Conservation (phyloP, 2,797 vertebrate genomes). For the Heterohyrax brucei region DNA sequence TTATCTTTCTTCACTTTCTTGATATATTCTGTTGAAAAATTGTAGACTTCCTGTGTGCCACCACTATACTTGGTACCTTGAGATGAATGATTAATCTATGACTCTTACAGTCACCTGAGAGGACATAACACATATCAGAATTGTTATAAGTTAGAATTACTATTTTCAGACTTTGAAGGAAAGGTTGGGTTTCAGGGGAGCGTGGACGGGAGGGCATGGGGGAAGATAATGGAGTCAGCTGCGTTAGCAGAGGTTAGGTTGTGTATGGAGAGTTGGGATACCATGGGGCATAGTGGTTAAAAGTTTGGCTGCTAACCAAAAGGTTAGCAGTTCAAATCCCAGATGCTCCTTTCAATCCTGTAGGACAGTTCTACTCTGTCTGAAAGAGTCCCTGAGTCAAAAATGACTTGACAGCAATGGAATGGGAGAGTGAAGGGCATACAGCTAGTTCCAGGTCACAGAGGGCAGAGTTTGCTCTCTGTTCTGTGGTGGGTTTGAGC, state of each 20-base stretch:
- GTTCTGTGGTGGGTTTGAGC: background rate
- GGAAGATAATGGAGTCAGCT: too few species aligned
- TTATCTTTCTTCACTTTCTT: slow-evolving; percentile 5
- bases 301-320: too few species aligned
- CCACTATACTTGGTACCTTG: background rate
- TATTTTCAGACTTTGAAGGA: background rate
- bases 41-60: background rate
- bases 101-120: background rate
- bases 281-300: too few species aligned
- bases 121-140: background rate
- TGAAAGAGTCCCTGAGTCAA: too few species aligned
- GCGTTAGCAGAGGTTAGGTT: background rate
- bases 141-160: background rate
- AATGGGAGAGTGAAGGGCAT: background rate
- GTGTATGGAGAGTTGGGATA: background rate
- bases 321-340: too few species aligned
- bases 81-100: background rate
- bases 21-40: background rate
- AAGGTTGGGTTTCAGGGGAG: background rate
- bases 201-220: accelerated
- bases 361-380: too few species aligned
- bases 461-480: background rate
- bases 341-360: too few species aligned
- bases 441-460: background rate
- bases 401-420: too few species aligned